Evolutionary conservation across 1,140 invertebrate genomes (phyloP).

Genomic region (Scaptomyza pallida): DNA sequence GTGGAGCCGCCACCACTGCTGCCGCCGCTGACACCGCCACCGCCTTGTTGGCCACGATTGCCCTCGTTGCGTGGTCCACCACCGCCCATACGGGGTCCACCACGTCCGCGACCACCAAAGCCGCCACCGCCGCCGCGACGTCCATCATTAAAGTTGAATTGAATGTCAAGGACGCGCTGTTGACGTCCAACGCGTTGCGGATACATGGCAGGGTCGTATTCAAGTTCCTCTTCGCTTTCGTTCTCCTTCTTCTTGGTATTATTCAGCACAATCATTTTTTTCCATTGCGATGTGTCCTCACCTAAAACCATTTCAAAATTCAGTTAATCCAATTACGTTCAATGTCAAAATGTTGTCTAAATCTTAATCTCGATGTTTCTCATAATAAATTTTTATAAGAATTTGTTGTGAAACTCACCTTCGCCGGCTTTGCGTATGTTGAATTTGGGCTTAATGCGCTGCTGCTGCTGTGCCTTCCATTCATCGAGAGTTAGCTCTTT

Average conservation of each 20-base stretch:
- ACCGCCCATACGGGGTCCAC: slow-evolving; percentile 87
- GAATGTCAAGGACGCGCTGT: slow-evolving; percentile 94
- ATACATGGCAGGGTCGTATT: slow-evolving; percentile 92
- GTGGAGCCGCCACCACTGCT: slow-evolving; percentile 61
- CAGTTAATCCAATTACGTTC: background rate
- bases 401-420: slow-evolving; percentile 81
- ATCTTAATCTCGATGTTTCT: background rate
- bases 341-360: background rate
- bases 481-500: slow-evolving; percentile 94
- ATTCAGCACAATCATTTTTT: slow-evolving; percentile 90
- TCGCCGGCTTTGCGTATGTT: slow-evolving; percentile 96
- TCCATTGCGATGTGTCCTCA: slow-evolving; percentile 95
- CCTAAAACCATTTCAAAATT: slow-evolving; percentile 83
- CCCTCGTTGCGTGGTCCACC: slow-evolving; percentile 83
- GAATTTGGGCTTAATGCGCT: slow-evolving; percentile 91
- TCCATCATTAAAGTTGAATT: slow-evolving; percentile 94
- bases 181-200: slow-evolving; percentile 94
- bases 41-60: slow-evolving; percentile 83
- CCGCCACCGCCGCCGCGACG: slow-evolving; percentile 88
- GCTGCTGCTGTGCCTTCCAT: slow-evolving; percentile 92
- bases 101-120: slow-evolving; percentile 87
- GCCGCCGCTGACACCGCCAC: slow-evolving; percentile 30
- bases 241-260: slow-evolving; percentile 85
- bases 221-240: slow-evolving; percentile 86
- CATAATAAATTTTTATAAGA: too few relatives aligned